phyloP scores from a whole-genome alignment of 2,797 vertebrate species.

The Anas flavirostris region DNA sequence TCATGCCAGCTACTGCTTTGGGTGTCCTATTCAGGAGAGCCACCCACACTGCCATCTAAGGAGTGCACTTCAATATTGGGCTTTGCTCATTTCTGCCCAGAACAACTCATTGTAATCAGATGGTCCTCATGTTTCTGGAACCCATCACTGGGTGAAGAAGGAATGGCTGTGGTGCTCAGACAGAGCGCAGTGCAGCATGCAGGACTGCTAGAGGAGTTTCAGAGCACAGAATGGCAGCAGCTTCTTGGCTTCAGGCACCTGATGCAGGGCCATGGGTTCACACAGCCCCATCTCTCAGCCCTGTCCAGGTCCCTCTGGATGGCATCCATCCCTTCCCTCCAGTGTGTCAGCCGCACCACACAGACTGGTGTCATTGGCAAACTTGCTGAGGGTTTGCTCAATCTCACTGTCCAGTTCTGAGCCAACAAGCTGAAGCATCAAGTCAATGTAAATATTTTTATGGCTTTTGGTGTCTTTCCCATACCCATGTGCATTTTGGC shows the following conservation, averaged over 20 bases:
- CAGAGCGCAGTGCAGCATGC: background rate
- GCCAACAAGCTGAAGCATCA: too few species aligned
- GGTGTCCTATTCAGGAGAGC: background rate
- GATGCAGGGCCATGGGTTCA: too few species aligned
- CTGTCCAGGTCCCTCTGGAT: too few species aligned
- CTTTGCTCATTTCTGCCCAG: background rate
- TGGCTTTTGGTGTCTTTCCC: background rate
- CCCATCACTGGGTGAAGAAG: background rate
- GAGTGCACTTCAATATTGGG: background rate
- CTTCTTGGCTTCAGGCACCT: background rate
- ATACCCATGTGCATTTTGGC: background rate
- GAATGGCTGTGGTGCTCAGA: background rate
- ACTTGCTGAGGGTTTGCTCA: too few species aligned
- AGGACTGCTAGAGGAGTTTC: background rate
- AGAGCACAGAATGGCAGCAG: background rate
- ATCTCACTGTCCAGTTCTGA: too few species aligned
- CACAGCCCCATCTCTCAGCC: too few species aligned
- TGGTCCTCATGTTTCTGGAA: background rate
- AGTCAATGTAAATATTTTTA: too few species aligned
- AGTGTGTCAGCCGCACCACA: too few species aligned
- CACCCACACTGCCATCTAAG: background rate
- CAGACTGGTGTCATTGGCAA: too few species aligned
- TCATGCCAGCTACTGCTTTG: slow-evolving; percentile 8
- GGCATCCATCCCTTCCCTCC: too few species aligned
- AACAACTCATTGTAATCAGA: background rate